Evolutionary conservation across 2,113 vertebrate genomes (phyloP), one percentile per base, ranked within the genome.

Genomic region (Pseudopodoces humilis): DNA sequence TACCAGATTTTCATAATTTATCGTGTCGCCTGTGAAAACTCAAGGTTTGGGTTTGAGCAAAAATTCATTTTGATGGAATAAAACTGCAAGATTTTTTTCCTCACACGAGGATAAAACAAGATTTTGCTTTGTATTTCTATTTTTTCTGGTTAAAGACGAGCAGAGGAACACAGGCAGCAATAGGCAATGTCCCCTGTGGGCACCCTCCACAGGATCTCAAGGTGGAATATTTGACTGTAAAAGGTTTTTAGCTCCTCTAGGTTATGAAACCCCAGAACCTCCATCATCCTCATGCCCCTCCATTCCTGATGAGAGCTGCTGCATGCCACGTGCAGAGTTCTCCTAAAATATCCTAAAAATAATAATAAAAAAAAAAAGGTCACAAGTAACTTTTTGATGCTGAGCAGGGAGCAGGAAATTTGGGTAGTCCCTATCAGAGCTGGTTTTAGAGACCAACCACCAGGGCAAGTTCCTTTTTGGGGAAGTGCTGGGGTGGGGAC

Each of bases 251-350:
- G 3, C 7, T 70, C 16, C 28, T 82, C 28, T 12, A 69, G 10
- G 5, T 60, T 58, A 49, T 31, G 28, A 72, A 89, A 80, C 7
- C 58, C 28, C 28, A 52, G 39, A 39, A 78, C 19, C 9, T 64
- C 0, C 0, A 52, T n/a, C 30, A 62, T n/a, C 46, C n/a, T 13
- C 50, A 27, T 31, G n/a, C 1, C 13, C 23, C 39, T 55, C 22
- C 8, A 30, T 46, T 63, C 35, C 33, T 59, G 10, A 0, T 30
- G 15, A 59, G 15, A 83, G 21, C 17, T 59, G 43, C 70, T 79
- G 23, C 39, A 30, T 35, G 58, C n/a, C 12, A 10, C 20, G 31
- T 9, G 33, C 30, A 69, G 10, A 69, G 10, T 10, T 79, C 65
- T 62, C 56, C 39, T 52, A 71, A 72, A 76, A 84, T 17, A 43